Base-by-base conservation (phyloP, 2,888 invertebrate genomes). In the Notodonta dromedarius region DNA sequence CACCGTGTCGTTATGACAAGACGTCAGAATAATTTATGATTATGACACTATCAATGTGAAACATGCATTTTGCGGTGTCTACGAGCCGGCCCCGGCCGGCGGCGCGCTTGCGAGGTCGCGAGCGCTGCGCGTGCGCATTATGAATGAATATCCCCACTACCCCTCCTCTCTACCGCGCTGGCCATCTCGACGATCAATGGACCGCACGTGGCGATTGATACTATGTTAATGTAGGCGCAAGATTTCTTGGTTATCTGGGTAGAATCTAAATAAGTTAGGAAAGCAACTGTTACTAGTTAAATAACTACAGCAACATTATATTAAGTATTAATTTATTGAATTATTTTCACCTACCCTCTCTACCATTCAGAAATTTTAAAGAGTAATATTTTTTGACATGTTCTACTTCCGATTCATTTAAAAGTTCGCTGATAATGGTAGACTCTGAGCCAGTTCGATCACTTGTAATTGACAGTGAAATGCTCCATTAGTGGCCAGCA, bases 391-490 rank as follows among this genome's bases (percentile, higher is more conserved):
- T 16, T 8, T 16, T 16, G 13, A 46, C 5, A 13, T 0, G 5
- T 3, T 4, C 13, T 46, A n/a, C 46, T 46, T n/a, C 46, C 5
- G 46, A n/a, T n/a, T 46, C n/a, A n/a, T 16, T 16, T 4, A 16
- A 50, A 9, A 68, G 54, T 58, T 71, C 63, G 68, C 61, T 74
- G 71, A 77, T 74, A 80, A 74, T 78, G 60, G 63, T 69, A 51
- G 0, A 14, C 11, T 24, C 24, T 61, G 67, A 67, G 62, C 63
- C 68, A 69, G 66, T 70, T 75, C 79, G 77, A 76, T 79, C 76
- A 70, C 77, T 80, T 74, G 76, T 87, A 89, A 89, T 88, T 90
- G 90, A 87, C 89, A 90, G 84, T 78, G 86, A 89, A 88, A 89
- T 84, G 82, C 77, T 82, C 79, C 84, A 86, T 88, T 88, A 88